A percentile compares a stretch with the other conserved stretches of the same genome.
Conservation (phyloP, 2,797 vertebrate species). For the Antennarius maculatus region DNA sequence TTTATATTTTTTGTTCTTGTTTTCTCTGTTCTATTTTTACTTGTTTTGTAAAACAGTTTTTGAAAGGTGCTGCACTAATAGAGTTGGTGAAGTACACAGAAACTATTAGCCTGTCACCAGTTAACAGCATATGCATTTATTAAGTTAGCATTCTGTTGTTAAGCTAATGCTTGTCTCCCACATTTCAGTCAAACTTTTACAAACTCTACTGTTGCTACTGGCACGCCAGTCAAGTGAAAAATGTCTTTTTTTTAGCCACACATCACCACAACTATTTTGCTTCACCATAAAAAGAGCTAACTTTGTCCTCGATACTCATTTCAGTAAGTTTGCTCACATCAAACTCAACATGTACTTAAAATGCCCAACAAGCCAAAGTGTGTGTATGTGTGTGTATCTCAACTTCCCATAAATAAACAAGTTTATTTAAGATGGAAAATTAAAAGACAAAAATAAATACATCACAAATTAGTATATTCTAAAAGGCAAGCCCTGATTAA, state of each 20-base stretch:
- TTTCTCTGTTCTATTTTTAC: neutral
- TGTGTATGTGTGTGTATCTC: neutral
- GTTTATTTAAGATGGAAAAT: neutral
- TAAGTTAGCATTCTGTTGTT: neutral
- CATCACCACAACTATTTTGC: neutral
- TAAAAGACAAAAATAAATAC: neutral
- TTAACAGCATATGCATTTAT: neutral
- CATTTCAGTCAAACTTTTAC: slow-evolving; percentile 7
- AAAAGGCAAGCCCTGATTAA: neutral
- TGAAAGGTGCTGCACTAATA: neutral
- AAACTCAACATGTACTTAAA: neutral
- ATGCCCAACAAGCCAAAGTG: neutral
- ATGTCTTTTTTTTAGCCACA: neutral
- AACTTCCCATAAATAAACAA: slow-evolving; percentile 18
- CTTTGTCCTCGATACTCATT: neutral
- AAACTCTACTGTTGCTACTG: neutral
- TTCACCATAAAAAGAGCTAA: slow-evolving; percentile 5
- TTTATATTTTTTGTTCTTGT: neutral
- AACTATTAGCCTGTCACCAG: slow-evolving; percentile 1
- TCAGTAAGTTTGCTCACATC: neutral
- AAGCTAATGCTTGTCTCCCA: neutral
- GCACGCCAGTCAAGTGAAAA: too few relatives aligned
- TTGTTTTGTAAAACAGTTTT: neutral
- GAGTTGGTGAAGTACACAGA: slow-evolving; percentile 1
- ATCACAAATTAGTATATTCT: slow-evolving; percentile 3